Conservation (phyloP, 2,113 vertebrate genomes). For the Mustelus asterias region DNA sequence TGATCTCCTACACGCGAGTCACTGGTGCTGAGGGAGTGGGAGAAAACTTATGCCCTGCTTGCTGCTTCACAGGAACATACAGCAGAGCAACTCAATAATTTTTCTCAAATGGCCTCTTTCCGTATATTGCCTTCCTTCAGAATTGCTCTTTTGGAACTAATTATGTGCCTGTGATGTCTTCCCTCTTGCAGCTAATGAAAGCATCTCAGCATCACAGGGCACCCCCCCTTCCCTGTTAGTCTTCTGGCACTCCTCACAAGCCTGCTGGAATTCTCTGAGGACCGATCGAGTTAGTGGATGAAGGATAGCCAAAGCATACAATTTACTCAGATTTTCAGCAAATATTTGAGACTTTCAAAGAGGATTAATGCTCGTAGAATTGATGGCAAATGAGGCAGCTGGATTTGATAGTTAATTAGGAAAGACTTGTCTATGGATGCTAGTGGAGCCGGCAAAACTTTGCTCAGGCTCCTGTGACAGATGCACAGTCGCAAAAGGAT, state of each 20-base stretch:
- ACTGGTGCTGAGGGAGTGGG: not conserved
- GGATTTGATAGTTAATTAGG: not conserved
- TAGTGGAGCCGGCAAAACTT: not conserved
- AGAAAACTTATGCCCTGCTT: not conserved
- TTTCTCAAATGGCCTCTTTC: not conserved
- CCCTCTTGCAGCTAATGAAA: not conserved
- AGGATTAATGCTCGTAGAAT: slow-evolving; percentile 6
- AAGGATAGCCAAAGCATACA: not conserved
- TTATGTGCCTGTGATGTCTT: not conserved
- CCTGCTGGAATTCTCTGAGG: not conserved
- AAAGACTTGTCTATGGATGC: not conserved
- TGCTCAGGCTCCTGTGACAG: not conserved
- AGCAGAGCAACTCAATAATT: not conserved
- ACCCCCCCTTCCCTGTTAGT: too few species aligned
- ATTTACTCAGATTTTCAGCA: not conserved
- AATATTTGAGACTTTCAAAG: slow-evolving; percentile 13
- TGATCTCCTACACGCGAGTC: not conserved
- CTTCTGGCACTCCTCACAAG: not conserved
- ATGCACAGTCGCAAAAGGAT: not conserved
- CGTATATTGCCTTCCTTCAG: not conserved
- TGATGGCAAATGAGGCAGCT: slow-evolving; percentile 7
- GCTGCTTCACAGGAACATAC: not conserved
- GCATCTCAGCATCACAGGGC: not conserved
- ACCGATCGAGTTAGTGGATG: not conserved
- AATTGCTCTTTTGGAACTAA: not conserved